Evolutionary conservation across 2,797 vertebrate species (phyloP).

Genomic region (Urosaurus nigricauda): DNA sequence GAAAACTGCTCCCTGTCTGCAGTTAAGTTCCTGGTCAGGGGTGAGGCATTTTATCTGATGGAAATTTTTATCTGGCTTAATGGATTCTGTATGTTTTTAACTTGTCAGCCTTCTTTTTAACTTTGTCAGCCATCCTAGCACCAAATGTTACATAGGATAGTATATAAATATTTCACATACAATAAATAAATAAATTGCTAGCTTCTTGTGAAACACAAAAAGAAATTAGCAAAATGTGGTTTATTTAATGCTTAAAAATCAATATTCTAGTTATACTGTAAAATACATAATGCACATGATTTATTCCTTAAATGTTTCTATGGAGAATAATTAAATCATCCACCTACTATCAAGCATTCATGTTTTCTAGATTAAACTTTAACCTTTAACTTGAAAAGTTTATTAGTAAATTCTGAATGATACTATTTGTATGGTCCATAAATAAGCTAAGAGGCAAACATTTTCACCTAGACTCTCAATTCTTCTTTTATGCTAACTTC

Average conservation of each 20-base stretch:
- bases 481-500: constrained; percentile 21
- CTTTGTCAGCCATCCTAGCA: background rate
- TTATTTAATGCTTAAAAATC: background rate
- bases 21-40: background rate
- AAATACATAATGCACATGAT: background rate
- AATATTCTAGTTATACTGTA: background rate
- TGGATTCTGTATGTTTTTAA: background rate
- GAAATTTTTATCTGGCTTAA: background rate
- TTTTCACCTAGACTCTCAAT: too few species aligned
- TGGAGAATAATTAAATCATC: background rate
- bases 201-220: constrained; percentile 5
- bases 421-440: background rate
- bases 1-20: background rate
- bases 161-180: background rate
- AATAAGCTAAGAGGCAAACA: background rate
- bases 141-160: background rate
- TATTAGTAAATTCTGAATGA: background rate
- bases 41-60: background rate
- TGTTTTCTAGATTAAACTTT: background rate
- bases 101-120: background rate
- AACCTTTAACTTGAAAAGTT: background rate
- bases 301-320: background rate
- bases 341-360: background rate
- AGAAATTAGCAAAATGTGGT: background rate
- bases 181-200: background rate